These are phyloP conservation scores for Scaptomyza hsui DNA, from an alignment of 1,140 invertebrate genomes.

Conservation along the genomic window DNA sequence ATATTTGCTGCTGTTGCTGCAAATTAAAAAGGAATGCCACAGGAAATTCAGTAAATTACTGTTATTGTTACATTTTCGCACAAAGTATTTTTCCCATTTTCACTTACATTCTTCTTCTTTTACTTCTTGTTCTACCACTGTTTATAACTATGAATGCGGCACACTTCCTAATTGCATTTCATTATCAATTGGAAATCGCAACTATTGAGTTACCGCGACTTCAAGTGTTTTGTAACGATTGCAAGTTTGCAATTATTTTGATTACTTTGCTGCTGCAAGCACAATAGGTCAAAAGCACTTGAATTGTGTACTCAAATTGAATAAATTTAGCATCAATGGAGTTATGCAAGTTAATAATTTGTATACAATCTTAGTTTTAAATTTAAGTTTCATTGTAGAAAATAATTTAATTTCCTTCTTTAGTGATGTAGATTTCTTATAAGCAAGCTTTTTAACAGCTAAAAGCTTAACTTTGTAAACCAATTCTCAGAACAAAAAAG, in stretches of 20 bases:
- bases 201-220: slow-evolving; percentile 25
- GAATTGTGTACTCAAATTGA: slow-evolving; percentile 16
- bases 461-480: too few species aligned
- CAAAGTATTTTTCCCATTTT: slow-evolving; percentile 18
- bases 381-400: too few species aligned
- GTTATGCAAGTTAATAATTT: too few species aligned
- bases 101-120: not conserved
- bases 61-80: slow-evolving; percentile 63
- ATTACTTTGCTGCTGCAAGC: slow-evolving; percentile 31
- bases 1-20: too few species aligned
- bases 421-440: too few species aligned
- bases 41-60: slow-evolving; percentile 65
- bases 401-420: too few species aligned
- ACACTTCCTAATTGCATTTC: slow-evolving; percentile 75
- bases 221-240: slow-evolving; percentile 32
- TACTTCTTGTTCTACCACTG: slow-evolving; percentile 3
- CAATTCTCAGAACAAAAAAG: too few species aligned
- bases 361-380: too few species aligned
- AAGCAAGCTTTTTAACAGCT: too few species aligned
- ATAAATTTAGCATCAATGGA: not conserved
- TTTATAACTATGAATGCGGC: slow-evolving; percentile 17
- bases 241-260: slow-evolving; percentile 65
- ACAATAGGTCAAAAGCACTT: slow-evolving; percentile 10
- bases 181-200: slow-evolving; percentile 68
- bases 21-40: slow-evolving; percentile 25